Evolutionary conservation across 1,140 invertebrate genomes (phyloP), one percentile per base, ranked within the genome.

Genomic region (Temnothorax curvispinosus): DNA sequence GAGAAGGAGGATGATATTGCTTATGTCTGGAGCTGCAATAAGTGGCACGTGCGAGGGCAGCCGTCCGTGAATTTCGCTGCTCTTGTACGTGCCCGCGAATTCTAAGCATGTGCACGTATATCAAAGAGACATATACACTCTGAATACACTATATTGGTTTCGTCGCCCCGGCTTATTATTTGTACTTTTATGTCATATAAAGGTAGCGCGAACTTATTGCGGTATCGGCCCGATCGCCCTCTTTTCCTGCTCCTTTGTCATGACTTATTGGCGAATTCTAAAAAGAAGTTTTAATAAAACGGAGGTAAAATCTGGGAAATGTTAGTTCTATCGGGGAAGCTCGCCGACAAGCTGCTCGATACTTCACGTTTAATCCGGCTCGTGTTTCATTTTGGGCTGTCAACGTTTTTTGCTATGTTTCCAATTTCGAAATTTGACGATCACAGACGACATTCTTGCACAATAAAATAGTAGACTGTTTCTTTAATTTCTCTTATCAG

Each of bases 271-370:
- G 27, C 41, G 8, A 82, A 32, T 47, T 41, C 13, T 74, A 84
- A 50, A 84, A 84, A 82, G 52, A 84, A 75, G 11, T 84, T 75
- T 84, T 75, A 84, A 84, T 84, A 84, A 84, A 84, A 84, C 13
- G 27, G 15, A 47, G 8, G 54, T 35, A 35, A 21, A 27, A 9
- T 69, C 6, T 21, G 65, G 5, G 15, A 50, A 84, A 75, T 60
- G 8, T 74, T 74, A 35, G 21, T 58, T 82, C 21, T 47, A 71
- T n/a, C 13, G 18, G 35, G n/a, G 6, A 50, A 60, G 2, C 18
- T 72, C 2, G 27, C 47, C 44, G 54, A 64, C 69, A 62, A 21
- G 27, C 15, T 50, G 27, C 35, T 50, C 80, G 27, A 84, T 84
- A 75, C 50, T n/a, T 60, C 32, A 56, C 54, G 54, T 75, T 84